Percentiles rank a stretch among this genome's conserved stretches.
Conservation (phyloP, 2,888 invertebrate genomes). For the Invenusta paracnida region DNA sequence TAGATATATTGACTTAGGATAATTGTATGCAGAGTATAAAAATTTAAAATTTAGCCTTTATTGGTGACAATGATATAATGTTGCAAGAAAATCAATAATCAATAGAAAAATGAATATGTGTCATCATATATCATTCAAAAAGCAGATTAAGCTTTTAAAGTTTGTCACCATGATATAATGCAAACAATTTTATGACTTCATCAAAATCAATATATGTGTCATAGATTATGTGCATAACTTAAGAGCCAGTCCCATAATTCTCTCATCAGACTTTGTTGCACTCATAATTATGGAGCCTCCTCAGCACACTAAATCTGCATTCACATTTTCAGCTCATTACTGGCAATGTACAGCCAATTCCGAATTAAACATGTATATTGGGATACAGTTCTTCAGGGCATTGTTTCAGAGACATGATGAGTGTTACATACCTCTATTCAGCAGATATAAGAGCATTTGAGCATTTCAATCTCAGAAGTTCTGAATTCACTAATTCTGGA, state of each 20-base stretch:
- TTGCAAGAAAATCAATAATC: too few species aligned
- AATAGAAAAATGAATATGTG: not conserved
- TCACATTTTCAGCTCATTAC: not conserved
- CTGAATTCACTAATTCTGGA: not conserved
- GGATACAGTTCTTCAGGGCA: not conserved
- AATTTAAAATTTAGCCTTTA: not conserved
- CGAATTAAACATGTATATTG: not conserved
- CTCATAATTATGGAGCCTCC: not conserved
- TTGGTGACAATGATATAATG: not conserved
- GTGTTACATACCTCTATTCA: not conserved
- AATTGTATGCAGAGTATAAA: conserved; percentile 7
- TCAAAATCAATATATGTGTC: not conserved
- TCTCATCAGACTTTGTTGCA: not conserved
- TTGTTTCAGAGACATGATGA: not conserved
- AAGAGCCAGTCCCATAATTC: not conserved
- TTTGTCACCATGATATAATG: not conserved
- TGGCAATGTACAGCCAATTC: not conserved
- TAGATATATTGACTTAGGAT: not conserved
- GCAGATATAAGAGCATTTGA: not conserved
- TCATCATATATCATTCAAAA: not conserved
- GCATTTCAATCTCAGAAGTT: not conserved
- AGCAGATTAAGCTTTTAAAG: not conserved
- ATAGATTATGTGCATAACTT: not conserved
- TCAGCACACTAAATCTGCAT: not conserved
- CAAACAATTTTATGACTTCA: not conserved